phyloP scores from a whole-genome alignment of 2,888 invertebrate genomes.

The Protonemura montana region DNA sequence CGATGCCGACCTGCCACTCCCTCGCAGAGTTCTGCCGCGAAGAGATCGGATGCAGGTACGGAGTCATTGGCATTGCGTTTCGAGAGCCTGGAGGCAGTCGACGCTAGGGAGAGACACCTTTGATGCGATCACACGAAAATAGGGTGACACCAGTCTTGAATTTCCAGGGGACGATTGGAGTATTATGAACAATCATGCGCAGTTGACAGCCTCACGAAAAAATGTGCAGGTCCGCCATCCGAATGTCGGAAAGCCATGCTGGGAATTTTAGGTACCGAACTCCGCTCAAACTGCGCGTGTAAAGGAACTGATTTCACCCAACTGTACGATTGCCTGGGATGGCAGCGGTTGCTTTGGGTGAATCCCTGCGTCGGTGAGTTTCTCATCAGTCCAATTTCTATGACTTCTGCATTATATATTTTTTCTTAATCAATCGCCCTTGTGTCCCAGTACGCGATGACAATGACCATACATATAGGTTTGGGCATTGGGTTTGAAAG shows the following conservation, averaged over 20 bases:
- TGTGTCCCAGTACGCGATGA: too few species aligned
- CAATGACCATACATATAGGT: too few species aligned
- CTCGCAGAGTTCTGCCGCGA: conserved; percentile 84
- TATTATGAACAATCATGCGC: conserved; percentile 92
- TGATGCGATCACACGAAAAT: background rate
- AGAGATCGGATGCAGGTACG: conserved; percentile 84
- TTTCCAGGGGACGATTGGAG: conserved; percentile 76
- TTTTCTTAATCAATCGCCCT: too few species aligned
- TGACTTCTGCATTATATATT: too few species aligned
- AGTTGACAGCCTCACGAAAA: conserved; percentile 87
- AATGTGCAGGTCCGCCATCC: conserved; percentile 86
- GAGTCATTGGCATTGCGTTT: background rate
- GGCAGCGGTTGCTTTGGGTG: conserved; percentile 89
- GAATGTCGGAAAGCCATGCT: conserved; percentile 86
- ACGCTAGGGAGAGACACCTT: background rate
- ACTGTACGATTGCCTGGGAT: conserved; percentile 87
- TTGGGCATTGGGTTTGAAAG: too few species aligned
- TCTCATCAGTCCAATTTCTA: background rate
- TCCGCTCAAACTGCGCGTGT: conserved; percentile 87
- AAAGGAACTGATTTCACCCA: conserved; percentile 85
- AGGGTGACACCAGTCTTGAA: conserved; percentile 9
- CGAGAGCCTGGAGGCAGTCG: background rate
- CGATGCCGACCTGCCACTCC: conserved; percentile 86
- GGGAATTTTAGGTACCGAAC: conserved; percentile 87
- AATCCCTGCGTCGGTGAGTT: conserved; percentile 91